Conservation (phyloP, 1,140 invertebrate species). For the Mercenaria mercenaria region DNA sequence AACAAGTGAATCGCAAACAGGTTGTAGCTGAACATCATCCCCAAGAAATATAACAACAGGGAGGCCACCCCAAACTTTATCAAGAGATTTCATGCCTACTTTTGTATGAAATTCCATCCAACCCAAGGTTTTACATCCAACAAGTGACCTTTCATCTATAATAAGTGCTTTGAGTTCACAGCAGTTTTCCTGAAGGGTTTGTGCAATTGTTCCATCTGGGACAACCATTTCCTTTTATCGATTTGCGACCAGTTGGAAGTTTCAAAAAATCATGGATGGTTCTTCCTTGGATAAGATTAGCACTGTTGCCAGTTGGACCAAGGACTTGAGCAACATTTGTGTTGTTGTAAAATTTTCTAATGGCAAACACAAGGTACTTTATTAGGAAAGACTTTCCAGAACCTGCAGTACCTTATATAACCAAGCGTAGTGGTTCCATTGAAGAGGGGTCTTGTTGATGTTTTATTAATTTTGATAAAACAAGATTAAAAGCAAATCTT, state of each 20-base stretch:
- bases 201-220: background rate
- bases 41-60: conserved; percentile 69
- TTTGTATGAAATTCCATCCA: conserved; percentile 66
- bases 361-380: background rate
- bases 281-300: conserved; percentile 19
- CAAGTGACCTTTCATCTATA: conserved; percentile 61
- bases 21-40: conserved; percentile 69
- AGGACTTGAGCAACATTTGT: conserved; percentile 65
- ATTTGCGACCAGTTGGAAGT: background rate
- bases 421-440: background rate
- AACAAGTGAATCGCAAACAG: conserved; percentile 66
- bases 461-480: background rate
- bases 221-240: background rate
- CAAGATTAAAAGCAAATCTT: background rate
- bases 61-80: conserved; percentile 31
- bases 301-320: conserved; percentile 33
- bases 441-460: background rate
- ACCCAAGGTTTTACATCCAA: conserved; percentile 52
- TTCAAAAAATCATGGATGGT: conserved; percentile 8
- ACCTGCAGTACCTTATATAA: background rate
- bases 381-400: background rate
- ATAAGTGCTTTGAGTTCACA: conserved; percentile 13
- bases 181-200: conserved; percentile 28
- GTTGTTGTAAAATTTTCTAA: conserved; percentile 11
- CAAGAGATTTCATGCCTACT: conserved; percentile 37